Conservation (phyloP, 2,113 vertebrate species). For the Danio rerio region DNA sequence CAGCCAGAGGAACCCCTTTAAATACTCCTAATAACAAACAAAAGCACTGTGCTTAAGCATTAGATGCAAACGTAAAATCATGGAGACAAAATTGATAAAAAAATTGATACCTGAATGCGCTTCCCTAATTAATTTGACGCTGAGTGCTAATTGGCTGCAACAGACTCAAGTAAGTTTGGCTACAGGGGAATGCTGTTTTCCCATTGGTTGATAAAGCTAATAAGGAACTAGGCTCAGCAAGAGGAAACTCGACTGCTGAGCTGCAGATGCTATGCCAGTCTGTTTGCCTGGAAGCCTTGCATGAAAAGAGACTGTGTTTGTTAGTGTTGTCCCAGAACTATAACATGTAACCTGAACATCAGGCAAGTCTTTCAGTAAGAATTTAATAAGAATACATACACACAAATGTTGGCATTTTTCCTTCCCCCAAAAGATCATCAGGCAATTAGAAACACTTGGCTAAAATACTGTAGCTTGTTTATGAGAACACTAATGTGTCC, state of each 20-base stretch:
- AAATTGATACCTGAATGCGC: not conserved
- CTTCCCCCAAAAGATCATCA: not conserved
- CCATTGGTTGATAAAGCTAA: slow-evolving; percentile 47
- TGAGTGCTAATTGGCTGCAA: slow-evolving; percentile 3
- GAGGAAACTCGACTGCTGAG: slow-evolving; percentile 52
- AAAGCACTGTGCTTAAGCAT: not conserved
- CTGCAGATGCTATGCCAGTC: slow-evolving; percentile 52
- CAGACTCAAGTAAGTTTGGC: not conserved
- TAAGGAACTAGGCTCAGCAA: slow-evolving; percentile 49
- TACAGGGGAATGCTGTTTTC: slow-evolving; percentile 1
- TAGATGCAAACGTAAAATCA: not conserved
- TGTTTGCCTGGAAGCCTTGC: slow-evolving; percentile 38
- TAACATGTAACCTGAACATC: not conserved
- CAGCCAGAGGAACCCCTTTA: not conserved
- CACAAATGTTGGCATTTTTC: not conserved
- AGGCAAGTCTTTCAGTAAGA: not conserved
- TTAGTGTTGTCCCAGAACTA: not conserved
- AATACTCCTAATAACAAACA: not conserved
- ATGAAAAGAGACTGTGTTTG: slow-evolving; percentile 8
- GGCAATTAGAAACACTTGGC: not conserved
- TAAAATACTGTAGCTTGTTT: not conserved
- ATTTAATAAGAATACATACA: not conserved
- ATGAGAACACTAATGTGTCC: slow-evolving; percentile 23
- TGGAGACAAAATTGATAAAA: not conserved
- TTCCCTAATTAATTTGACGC: not conserved